Conservation (phyloP, 2,113 vertebrate species). For the Gnathonemus echidnorhynchus region DNA sequence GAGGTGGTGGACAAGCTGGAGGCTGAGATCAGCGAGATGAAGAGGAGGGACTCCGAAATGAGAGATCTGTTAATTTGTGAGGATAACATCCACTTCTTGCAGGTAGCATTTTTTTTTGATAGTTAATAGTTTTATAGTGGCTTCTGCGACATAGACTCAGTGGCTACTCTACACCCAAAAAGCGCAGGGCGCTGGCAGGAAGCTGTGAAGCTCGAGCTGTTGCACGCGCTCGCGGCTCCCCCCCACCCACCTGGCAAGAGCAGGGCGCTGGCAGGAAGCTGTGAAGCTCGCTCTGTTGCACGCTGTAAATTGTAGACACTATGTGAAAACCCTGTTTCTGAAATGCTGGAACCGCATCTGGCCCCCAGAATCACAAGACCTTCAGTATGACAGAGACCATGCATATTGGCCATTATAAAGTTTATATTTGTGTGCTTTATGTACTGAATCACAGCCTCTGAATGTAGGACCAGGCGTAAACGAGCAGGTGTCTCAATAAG, state of each 20-base stretch:
- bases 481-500: background rate
- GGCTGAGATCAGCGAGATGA: slow-evolving; percentile 51
- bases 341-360: background rate
- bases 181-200: background rate
- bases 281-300: no score
- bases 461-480: background rate
- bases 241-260: no score
- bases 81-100: slow-evolving; percentile 61
- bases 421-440: background rate
- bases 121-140: background rate
- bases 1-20: slow-evolving; percentile 50
- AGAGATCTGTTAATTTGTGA: slow-evolving; percentile 51
- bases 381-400: background rate
- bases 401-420: background rate
- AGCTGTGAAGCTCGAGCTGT: no score
- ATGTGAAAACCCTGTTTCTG: background rate
- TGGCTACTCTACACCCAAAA: background rate
- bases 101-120: slow-evolving; percentile 38
- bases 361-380: background rate
- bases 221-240: no score
- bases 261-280: no score
- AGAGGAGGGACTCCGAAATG: slow-evolving; percentile 51
- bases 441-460: background rate
- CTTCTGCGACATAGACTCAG: background rate
- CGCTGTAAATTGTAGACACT: background rate